Percentiles rank a stretch among this genome's conserved stretches.
Conservation (phyloP, 23 tunicate genomes). For the Ascidia mentula region DNA sequence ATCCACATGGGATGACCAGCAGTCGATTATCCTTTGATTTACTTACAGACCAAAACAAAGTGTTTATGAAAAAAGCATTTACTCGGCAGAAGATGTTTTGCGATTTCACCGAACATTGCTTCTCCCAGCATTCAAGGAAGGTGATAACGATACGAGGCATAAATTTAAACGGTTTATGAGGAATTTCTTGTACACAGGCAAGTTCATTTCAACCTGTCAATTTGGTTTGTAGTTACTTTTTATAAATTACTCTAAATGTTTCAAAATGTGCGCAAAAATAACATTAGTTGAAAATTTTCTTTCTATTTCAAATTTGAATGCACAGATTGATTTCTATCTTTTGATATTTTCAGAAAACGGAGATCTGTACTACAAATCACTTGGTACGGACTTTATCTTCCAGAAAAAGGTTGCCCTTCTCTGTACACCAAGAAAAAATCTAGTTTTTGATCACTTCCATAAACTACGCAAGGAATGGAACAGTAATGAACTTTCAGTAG, state of each 20-base stretch:
- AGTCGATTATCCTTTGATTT: no score
- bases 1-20: no score
- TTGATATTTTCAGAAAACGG: neutral
- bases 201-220: neutral
- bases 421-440: neutral
- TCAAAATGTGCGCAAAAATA: no score
- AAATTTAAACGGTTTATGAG: neutral
- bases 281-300: no score
- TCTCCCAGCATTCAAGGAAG: neutral
- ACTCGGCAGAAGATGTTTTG: neutral
- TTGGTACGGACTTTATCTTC: neutral
- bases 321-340: neutral
- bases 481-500: neutral
- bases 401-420: neutral
- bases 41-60: no score
- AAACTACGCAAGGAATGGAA: neutral
- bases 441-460: neutral
- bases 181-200: neutral
- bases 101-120: neutral
- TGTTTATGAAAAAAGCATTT: no score
- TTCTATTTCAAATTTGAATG: no score
- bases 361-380: neutral
- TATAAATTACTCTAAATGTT: no score
- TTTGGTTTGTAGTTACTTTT: neutral
- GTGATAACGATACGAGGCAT: neutral